A percentile compares a stretch with the other conserved stretches of the same genome.
Evolutionary conservation across 1,140 invertebrate genomes (phyloP).

Genomic region (Sesamia nonagrioides): DNA sequence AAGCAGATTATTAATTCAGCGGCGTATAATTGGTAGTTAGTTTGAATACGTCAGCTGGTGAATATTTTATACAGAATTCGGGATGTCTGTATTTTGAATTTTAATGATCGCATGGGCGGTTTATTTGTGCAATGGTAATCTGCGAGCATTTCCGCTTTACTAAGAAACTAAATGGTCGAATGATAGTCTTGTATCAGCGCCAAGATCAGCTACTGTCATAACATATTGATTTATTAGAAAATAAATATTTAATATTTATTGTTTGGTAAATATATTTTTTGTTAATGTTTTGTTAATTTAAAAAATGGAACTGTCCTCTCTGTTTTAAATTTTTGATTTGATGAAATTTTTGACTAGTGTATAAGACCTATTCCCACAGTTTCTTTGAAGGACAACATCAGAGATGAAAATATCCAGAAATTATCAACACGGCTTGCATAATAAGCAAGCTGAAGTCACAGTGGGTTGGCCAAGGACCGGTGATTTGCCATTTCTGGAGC

Average conservation of each 20-base stretch:
- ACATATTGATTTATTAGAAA: background rate
- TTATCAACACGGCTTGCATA: too few species aligned
- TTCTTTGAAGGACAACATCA: too few species aligned
- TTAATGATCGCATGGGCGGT: slow-evolving; percentile 26
- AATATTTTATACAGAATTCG: slow-evolving; percentile 30
- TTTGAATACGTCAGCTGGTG: slow-evolving; percentile 19
- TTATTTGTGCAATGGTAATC: background rate
- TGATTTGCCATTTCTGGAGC: too few species aligned
- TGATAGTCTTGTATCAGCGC: background rate
- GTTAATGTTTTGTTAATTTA: too few species aligned
- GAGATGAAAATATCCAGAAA: too few species aligned
- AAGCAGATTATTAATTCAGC: too few species aligned
- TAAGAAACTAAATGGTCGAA: background rate
- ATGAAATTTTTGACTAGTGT: too few species aligned
- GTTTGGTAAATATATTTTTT: background rate
- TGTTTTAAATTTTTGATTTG: too few species aligned
- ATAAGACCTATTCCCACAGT: too few species aligned
- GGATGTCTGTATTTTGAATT: slow-evolving; percentile 20
- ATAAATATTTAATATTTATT: background rate
- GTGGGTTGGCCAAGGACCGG: too few species aligned
- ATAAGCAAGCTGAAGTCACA: too few species aligned
- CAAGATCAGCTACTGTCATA: background rate
- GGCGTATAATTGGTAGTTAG: background rate
- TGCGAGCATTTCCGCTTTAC: background rate
- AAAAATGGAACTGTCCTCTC: too few species aligned